Conservation (phyloP, 2,113 vertebrate species). For the Maylandia zebra region DNA sequence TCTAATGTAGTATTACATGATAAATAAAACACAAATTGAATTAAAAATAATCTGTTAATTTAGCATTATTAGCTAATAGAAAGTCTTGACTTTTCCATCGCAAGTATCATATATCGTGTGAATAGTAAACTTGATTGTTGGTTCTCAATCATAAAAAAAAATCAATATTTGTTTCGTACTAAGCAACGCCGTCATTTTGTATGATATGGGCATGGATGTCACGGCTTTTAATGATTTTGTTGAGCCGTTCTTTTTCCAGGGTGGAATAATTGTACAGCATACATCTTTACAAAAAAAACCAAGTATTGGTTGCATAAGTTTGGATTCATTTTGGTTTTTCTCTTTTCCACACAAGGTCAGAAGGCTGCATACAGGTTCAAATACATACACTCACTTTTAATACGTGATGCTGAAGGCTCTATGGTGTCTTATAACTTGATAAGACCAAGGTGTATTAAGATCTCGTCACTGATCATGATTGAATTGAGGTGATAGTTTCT, state of each 20-base stretch:
- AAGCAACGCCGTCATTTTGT: background rate
- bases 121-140: background rate
- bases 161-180: background rate
- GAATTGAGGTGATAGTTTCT: rapidly evolving
- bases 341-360: background rate
- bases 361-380: background rate
- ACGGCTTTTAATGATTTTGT: background rate
- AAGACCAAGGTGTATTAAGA: background rate
- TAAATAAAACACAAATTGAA: background rate
- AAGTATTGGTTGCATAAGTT: background rate
- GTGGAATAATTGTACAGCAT: background rate
- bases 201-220: background rate
- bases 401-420: background rate
- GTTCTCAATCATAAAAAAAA: background rate
- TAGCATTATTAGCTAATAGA: background rate
- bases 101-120: background rate
- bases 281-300: background rate
- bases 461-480: background rate
- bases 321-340: background rate
- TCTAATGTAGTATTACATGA: background rate
- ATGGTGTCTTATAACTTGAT: background rate
- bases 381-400: background rate
- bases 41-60: background rate
- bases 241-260: background rate
- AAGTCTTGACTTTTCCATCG: background rate